Conservation (phyloP, 2,797 vertebrate genomes). For the Caiman crocodilus region DNA sequence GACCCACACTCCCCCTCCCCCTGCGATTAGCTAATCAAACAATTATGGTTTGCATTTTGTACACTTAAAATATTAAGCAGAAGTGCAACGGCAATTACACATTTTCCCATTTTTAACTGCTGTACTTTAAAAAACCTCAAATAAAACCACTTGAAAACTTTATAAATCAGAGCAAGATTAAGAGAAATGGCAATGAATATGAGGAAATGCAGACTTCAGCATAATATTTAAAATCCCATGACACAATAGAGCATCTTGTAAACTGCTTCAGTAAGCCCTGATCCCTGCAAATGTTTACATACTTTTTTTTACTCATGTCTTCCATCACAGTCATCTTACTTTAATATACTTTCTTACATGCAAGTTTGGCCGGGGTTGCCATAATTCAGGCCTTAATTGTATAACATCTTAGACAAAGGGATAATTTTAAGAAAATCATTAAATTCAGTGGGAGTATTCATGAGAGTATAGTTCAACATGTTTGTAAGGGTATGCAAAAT, state of each 20-base stretch:
- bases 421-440: conserved; percentile 24
- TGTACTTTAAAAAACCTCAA: conserved; percentile 38
- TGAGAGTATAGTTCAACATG: not conserved
- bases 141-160: conserved; percentile 59
- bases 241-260: conserved; percentile 34
- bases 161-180: conserved; percentile 46
- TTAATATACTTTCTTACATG: conserved; percentile 59
- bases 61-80: conserved; percentile 54
- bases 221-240: conserved; percentile 44
- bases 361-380: not conserved
- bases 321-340: not conserved
- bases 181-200: conserved; percentile 50
- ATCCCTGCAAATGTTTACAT: conserved; percentile 35
- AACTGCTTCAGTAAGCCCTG: conserved; percentile 54
- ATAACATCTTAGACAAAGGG: conserved; percentile 1
- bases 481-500: not conserved
- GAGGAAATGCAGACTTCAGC: conserved; percentile 17
- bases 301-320: not conserved
- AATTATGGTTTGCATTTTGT: conserved; percentile 45
- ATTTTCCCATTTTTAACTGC: conserved; percentile 49
- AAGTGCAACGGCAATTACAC: conserved; percentile 48
- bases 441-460: conserved; percentile 13
- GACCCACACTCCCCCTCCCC: conserved; percentile 45
- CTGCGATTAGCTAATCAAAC: conserved; percentile 46
- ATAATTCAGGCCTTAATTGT: not conserved